Conservation (phyloP, 2,797 vertebrate genomes). For the Coregonus ussuriensis region DNA sequence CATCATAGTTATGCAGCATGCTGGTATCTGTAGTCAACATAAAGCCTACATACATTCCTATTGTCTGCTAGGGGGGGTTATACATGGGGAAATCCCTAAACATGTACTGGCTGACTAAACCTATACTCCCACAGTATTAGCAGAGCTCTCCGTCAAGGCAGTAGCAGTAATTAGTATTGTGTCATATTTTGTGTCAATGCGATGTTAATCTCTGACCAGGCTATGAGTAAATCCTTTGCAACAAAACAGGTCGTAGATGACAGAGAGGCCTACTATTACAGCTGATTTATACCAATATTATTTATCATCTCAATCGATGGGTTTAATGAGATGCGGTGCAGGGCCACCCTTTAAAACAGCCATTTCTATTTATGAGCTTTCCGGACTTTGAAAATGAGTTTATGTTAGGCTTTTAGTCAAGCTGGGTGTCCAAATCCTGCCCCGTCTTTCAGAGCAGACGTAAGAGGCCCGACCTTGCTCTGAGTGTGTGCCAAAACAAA, state of each 20-base stretch:
- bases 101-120: background rate
- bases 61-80: slow-evolving; percentile 10
- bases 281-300: background rate
- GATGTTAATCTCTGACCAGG: background rate
- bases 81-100: background rate
- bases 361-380: slow-evolving; percentile 3
- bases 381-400: slow-evolving; percentile 1
- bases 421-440: slow-evolving; percentile 7
- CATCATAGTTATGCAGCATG: background rate
- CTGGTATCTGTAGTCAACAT: background rate
- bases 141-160: background rate
- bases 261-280: background rate
- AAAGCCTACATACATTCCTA: background rate
- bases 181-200: background rate
- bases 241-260: background rate
- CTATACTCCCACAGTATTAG: background rate
- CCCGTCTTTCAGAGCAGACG: slow-evolving; percentile 7
- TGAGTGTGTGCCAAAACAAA: slow-evolving; percentile 12
- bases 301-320: slow-evolving; percentile 1
- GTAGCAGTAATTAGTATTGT: background rate
- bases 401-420: slow-evolving; percentile 15
- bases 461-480: background rate
- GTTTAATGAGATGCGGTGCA: background rate
- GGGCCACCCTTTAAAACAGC: slow-evolving; percentile 4
- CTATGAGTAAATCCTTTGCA: slow-evolving; percentile 1